Evolutionary conservation across 2,797 vertebrate species (phyloP).

Genomic region (Microctenopoma steveboyesi): DNA sequence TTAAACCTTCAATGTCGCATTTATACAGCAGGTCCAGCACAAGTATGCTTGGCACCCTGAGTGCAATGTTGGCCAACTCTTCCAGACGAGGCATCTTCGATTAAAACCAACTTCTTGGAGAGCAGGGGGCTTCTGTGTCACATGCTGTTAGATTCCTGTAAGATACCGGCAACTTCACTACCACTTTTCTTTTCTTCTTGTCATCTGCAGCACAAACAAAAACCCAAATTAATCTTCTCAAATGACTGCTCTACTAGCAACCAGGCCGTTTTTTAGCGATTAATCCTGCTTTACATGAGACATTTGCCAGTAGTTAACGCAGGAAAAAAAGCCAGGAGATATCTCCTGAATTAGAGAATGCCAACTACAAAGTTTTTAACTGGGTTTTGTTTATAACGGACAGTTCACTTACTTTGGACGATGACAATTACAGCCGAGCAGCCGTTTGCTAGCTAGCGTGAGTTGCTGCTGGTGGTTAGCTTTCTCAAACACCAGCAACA

Average conservation of each 20-base stretch:
- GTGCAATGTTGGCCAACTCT: constrained; percentile 85
- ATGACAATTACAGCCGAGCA: constrained; percentile 42
- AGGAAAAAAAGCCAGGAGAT: accelerated
- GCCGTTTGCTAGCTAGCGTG: constrained; percentile 46
- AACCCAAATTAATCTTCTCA: neutral
- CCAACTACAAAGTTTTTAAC: accelerated
- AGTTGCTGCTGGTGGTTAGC: constrained; percentile 36
- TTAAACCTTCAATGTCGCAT: constrained; percentile 85
- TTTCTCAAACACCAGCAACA: constrained; percentile 40
- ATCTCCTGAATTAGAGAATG: accelerated
- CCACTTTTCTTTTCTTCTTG: constrained; percentile 37
- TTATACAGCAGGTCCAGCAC: constrained; percentile 88
- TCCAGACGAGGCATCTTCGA: constrained; percentile 84
- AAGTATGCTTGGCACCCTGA: constrained; percentile 87
- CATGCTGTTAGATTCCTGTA: constrained; percentile 46
- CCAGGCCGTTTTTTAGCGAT: constrained; percentile 9
- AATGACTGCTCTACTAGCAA: neutral
- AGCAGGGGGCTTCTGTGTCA: constrained; percentile 51
- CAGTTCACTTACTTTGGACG: constrained; percentile 58
- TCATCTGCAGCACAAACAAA: constrained; percentile 64
- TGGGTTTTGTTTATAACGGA: neutral
- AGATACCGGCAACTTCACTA: neutral
- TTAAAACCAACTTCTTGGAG: constrained; percentile 15
- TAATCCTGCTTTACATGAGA: neutral
- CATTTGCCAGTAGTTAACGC: accelerated